Conservation (phyloP, 2,797 vertebrate species). For the Oreortyx pictus region DNA sequence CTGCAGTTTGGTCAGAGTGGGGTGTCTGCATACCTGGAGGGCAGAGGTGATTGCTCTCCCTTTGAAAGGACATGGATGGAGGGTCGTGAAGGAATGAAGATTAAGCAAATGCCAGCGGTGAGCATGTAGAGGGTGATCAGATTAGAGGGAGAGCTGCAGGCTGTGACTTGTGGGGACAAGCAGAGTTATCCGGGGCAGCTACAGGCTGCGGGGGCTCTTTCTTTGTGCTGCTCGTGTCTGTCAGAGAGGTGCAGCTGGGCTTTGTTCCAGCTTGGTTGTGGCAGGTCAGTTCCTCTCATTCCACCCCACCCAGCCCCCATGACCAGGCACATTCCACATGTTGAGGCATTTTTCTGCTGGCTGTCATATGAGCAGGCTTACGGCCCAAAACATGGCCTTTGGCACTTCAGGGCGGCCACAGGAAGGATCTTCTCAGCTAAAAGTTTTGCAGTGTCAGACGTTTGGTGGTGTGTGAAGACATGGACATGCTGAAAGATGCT, state of each 20-base stretch:
- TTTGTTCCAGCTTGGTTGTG: not conserved
- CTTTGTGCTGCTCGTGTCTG: not conserved
- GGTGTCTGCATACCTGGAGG: slow-evolving; percentile 1
- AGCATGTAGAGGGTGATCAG: slow-evolving; percentile 37
- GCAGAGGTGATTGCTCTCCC: slow-evolving; percentile 33
- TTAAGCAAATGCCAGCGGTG: slow-evolving; percentile 50
- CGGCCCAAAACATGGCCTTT: not conserved
- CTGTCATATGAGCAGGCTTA: not conserved
- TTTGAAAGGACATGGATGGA: slow-evolving; percentile 42
- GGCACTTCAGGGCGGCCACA: not conserved
- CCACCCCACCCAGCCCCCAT: not conserved
- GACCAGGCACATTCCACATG: not conserved
- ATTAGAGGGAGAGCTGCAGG: slow-evolving; percentile 49
- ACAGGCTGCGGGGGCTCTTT: not conserved
- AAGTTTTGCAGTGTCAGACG: not conserved
- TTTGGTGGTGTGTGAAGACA: not conserved
- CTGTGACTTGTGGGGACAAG: slow-evolving; percentile 37
- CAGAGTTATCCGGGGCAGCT: slow-evolving; percentile 9
- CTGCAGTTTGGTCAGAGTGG: not conserved
- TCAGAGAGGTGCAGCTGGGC: not conserved
- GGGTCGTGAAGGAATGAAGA: slow-evolving; percentile 53
- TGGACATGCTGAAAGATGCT: not conserved
- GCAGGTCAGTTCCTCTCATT: not conserved
- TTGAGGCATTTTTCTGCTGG: not conserved
- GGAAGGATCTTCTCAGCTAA: not conserved